phyloP scores from a whole-genome alignment of 2,797 vertebrate genomes.

The Huso huso region DNA sequence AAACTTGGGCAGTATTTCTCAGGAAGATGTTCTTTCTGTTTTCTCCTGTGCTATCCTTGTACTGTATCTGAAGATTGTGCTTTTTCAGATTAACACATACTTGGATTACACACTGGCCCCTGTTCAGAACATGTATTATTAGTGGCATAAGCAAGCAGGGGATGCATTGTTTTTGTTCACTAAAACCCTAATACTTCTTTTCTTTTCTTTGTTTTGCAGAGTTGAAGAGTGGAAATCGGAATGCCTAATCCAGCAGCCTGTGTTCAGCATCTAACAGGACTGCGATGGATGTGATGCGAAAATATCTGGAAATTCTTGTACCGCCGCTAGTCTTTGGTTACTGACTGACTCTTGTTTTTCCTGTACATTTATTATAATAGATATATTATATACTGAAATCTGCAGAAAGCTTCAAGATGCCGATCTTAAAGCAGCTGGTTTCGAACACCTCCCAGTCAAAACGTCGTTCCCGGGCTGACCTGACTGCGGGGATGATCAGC shows the following conservation, averaged over 20 bases:
- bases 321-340: slow-evolving; percentile 28
- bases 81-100: too few species aligned
- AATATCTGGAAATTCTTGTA: not conserved
- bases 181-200: not conserved
- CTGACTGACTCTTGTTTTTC: not conserved
- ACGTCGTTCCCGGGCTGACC: slow-evolving; percentile 81
- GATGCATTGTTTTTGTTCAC: not conserved
- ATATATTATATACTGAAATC: slow-evolving; percentile 1
- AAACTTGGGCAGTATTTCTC: too few species aligned
- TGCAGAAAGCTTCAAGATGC: slow-evolving; percentile 56
- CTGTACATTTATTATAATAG: not conserved
- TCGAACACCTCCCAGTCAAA: slow-evolving; percentile 80
- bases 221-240: slow-evolving; percentile 9
- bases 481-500: slow-evolving; percentile 97
- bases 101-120: too few species aligned
- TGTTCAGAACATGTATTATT: too few species aligned
- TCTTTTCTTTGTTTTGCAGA: slow-evolving; percentile 25
- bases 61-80: too few species aligned
- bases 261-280: slow-evolving; percentile 4
- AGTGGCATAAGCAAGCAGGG: not conserved
- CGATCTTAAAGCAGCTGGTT: slow-evolving; percentile 90
- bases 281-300: slow-evolving; percentile 3
- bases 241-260: slow-evolving; percentile 10
- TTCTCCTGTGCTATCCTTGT: too few species aligned
- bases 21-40: too few species aligned